Base-by-base conservation (phyloP, 1,140 invertebrate species). In the Zaprionus tsacasi region DNA sequence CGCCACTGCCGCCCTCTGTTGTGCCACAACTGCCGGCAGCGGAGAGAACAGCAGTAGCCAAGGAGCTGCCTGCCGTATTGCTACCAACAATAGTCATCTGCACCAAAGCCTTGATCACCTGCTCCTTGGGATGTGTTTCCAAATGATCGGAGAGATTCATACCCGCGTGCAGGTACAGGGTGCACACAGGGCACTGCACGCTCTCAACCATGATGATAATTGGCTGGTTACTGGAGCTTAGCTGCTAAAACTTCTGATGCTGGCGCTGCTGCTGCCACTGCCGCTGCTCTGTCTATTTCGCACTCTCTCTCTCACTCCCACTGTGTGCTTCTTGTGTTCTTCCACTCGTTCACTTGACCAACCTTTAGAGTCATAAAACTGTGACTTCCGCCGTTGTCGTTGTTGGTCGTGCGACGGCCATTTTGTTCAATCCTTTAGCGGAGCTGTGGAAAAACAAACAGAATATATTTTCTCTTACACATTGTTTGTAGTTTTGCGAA, bases 101-200 rank as follows among this genome's bases (percentile, higher is more conserved):
- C 35, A 96, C 94, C 52, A 97, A 93, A n/a, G 96, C 96, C 86
- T 96, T 96, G 74, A 97, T 97, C 30, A 97, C 96, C 91, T 97
- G 96, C 85, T 97, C 96, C 91, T 97, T 97, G 25, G 96, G 96
- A 93, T 97, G 96, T 7, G 96, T 97, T 82, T 96, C 95, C 88
- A 97, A 94, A 92, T 97, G 96, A 70, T 94, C 94, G 81, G 96
- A 95, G 68, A 97, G 93, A 61, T 95, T 95, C 93, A 97, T 97
- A 35, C 96, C 96, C 93, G 96, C 96, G 72, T 96, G 95, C 55
- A 97, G 93, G 91, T 95, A 97, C 48, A 97, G 93, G 21, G 96
- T 97, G 93, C 96, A 97, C 54, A 97, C 96, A 27, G 96, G 96
- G 93, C 96, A 97, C 85, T 94, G 94, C 74, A 94, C 93, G 68